Conservation (phyloP, 2,797 vertebrate genomes). For the Apodemus agrarius region DNA sequence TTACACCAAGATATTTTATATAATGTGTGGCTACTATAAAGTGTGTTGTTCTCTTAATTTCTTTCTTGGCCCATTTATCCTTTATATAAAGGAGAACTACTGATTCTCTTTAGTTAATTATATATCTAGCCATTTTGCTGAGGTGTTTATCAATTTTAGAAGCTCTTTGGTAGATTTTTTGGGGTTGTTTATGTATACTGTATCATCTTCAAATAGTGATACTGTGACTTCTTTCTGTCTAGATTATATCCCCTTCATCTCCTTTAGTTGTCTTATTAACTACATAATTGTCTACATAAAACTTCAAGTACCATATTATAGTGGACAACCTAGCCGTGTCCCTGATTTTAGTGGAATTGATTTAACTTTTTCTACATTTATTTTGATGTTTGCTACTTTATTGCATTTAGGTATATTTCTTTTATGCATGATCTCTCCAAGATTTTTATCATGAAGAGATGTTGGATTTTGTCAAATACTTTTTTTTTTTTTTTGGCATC, state of each 20-base stretch:
- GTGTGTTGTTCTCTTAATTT: too few species aligned
- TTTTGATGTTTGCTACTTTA: background rate
- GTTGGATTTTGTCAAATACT: background rate
- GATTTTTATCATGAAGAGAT: background rate
- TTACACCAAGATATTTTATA: background rate
- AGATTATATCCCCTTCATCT: background rate
- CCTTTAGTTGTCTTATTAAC: background rate
- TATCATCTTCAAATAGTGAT: background rate
- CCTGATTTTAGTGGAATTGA: background rate
- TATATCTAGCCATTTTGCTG: background rate
- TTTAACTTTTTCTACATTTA: background rate
- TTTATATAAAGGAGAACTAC: background rate
- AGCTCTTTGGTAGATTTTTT: background rate
- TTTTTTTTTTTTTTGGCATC: background rate
- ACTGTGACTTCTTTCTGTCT: background rate
- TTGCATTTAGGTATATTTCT: background rate
- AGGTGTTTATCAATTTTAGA: background rate
- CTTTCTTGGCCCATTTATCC: too few species aligned
- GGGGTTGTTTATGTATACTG: background rate
- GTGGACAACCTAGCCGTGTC: background rate
- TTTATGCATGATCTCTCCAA: background rate
- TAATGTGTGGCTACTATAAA: background rate
- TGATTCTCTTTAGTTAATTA: background rate
- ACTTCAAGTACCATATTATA: background rate
- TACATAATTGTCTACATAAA: too few species aligned